Evolutionary conservation across 1,140 invertebrate genomes (phyloP).

Genomic region (Magallana angulata): DNA sequence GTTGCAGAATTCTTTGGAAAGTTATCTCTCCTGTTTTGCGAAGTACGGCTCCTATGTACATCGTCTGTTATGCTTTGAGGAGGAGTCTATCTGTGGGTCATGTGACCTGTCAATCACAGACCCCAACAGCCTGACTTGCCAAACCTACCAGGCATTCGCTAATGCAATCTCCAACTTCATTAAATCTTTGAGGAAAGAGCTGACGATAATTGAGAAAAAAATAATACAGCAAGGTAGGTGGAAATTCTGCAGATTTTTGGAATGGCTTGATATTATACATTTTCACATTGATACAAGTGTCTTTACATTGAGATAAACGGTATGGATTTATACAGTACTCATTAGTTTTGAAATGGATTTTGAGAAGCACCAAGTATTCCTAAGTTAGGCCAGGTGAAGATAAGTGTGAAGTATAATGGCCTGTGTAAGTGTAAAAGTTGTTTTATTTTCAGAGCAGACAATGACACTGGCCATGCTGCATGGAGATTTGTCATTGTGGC

Average conservation of each 20-base stretch:
- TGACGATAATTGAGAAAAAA: constrained; percentile 63
- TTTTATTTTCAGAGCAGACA: constrained; percentile 58
- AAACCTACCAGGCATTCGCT: constrained; percentile 71
- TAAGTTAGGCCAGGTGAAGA: no score
- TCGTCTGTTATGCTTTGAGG: constrained; percentile 63
- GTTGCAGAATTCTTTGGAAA: constrained; percentile 65
- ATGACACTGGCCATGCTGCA: constrained; percentile 61
- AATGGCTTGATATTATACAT: no score
- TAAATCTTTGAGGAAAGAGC: constrained; percentile 57
- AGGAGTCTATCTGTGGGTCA: constrained; percentile 53
- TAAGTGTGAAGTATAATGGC: no score
- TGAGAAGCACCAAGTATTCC: no score
- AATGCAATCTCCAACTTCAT: constrained; percentile 63
- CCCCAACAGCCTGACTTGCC: constrained; percentile 44
- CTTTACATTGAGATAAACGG: no score
- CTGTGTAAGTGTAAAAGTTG: neutral
- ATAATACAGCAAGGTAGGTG: no score
- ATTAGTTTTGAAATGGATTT: no score
- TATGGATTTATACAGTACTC: no score
- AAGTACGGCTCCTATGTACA: constrained; percentile 59
- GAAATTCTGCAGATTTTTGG: no score
- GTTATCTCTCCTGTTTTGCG: constrained; percentile 56
- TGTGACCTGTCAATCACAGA: constrained; percentile 10
- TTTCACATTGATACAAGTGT: no score
- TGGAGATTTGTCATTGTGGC: constrained; percentile 62